Evolutionary conservation across 2,888 invertebrate genomes (phyloP).

Genomic region (Dryobota labecula): DNA sequence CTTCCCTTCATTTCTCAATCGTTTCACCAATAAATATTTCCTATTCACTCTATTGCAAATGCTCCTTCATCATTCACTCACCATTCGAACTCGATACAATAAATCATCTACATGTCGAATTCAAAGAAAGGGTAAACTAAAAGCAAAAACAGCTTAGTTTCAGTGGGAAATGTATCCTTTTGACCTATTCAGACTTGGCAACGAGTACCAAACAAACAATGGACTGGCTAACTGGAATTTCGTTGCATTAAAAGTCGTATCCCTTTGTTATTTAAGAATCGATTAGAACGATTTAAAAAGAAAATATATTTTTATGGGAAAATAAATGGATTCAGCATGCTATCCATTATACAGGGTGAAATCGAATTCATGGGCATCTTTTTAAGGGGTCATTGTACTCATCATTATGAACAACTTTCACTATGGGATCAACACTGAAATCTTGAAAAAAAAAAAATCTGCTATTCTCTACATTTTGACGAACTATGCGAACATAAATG

Average conservation of each 20-base stretch:
- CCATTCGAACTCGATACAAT: conserved; percentile 55
- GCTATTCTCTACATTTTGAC: too few species aligned
- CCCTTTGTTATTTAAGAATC: conserved; percentile 24
- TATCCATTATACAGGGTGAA: too few species aligned
- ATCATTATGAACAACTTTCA: too few species aligned
- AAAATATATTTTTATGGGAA: background rate
- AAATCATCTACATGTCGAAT: conserved; percentile 67
- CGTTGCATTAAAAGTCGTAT: conserved; percentile 4
- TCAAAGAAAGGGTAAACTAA: conserved; percentile 63
- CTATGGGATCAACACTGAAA: too few species aligned
- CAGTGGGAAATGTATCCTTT: conserved; percentile 55
- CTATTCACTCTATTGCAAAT: conserved; percentile 35
- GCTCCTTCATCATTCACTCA: conserved; percentile 36
- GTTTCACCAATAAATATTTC: too few species aligned
- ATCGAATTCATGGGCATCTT: too few species aligned
- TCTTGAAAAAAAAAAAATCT: too few species aligned
- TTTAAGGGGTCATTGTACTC: too few species aligned
- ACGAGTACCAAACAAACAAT: conserved; percentile 37
- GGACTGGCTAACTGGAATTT: conserved; percentile 18
- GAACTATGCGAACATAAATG: too few species aligned
- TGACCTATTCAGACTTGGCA: conserved; percentile 62
- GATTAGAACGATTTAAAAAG: conserved; percentile 3
- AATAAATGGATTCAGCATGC: background rate
- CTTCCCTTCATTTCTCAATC: too few species aligned
- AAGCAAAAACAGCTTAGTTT: conserved; percentile 52